A percentile compares a stretch with the other conserved stretches of the same genome.
Conservation (phyloP, 2,113 vertebrate species). For the Copsychus sechellarum region DNA sequence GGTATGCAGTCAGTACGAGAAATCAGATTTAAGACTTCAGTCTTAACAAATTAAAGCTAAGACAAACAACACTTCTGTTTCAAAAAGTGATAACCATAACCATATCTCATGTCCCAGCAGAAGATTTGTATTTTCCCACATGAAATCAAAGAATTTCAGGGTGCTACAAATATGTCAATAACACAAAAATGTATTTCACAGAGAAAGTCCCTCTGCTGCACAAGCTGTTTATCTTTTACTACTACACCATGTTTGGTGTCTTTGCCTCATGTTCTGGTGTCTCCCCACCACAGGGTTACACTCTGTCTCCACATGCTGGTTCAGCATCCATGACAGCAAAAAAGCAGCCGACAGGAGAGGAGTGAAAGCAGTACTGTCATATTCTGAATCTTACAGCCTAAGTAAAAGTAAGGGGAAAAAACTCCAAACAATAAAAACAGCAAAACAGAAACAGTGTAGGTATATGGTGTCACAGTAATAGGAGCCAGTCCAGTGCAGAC, state of each 20-base stretch:
- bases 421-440: background rate
- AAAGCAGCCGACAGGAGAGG: background rate
- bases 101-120: background rate
- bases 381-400: background rate
- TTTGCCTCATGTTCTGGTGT: background rate
- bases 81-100: background rate
- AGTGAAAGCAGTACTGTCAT: background rate
- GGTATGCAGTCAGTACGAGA: background rate
- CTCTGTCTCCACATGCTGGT: background rate
- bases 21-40: background rate
- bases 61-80: background rate
- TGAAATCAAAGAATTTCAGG: background rate
- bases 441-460: background rate
- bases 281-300: background rate
- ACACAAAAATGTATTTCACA: background rate
- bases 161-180: background rate
- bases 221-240: background rate
- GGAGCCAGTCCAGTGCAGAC: background rate
- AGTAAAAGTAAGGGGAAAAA: background rate
- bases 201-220: background rate
- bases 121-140: background rate
- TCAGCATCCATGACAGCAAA: background rate
- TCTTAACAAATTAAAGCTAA: background rate
- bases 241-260: background rate
- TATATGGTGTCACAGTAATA: background rate